These are phyloP conservation scores for Formica exsecta DNA, from an alignment of 1,140 invertebrate genomes.

Conservation along the genomic window DNA sequence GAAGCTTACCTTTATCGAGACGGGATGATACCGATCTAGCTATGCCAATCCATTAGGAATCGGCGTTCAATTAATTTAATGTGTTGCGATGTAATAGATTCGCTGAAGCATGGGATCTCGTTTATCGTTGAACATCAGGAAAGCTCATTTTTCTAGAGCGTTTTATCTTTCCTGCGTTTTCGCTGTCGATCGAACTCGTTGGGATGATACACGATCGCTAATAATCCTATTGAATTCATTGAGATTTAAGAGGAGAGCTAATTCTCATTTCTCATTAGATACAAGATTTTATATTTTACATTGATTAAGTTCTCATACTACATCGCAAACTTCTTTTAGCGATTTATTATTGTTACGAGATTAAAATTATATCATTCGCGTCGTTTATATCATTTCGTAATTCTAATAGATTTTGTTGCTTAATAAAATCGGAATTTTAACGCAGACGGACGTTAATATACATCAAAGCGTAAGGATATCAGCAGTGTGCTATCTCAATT, in stretches of 20 bases:
- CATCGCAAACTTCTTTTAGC: neutral
- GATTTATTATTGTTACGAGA: conserved; percentile 2
- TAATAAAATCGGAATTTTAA: conserved; percentile 33
- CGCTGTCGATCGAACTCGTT: conserved; percentile 12
- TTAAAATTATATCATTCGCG: neutral
- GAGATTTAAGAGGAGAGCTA: neutral
- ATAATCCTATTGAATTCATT: conserved; percentile 45
- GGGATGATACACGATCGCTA: conserved; percentile 7
- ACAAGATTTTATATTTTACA: neutral
- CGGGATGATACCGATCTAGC: conserved; percentile 34
- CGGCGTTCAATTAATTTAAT: conserved; percentile 47
- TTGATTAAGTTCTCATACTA: neutral
- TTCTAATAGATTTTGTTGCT: conserved; percentile 27
- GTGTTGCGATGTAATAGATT: conserved; percentile 38
- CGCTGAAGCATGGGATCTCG: conserved; percentile 22
- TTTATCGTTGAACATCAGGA: neutral
- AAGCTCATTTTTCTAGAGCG: neutral
- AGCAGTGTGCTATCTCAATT: conserved; percentile 42
- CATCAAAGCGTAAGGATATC: conserved; percentile 18
- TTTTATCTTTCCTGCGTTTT: conserved; percentile 8
- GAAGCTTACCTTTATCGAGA: conserved; percentile 19
- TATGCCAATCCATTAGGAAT: conserved; percentile 34
- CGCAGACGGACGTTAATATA: neutral
- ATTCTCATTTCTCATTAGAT: neutral
- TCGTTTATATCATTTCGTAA: neutral